phyloP scores from a whole-genome alignment of 2,888 invertebrate species.

The Dysmachus trigonus region DNA sequence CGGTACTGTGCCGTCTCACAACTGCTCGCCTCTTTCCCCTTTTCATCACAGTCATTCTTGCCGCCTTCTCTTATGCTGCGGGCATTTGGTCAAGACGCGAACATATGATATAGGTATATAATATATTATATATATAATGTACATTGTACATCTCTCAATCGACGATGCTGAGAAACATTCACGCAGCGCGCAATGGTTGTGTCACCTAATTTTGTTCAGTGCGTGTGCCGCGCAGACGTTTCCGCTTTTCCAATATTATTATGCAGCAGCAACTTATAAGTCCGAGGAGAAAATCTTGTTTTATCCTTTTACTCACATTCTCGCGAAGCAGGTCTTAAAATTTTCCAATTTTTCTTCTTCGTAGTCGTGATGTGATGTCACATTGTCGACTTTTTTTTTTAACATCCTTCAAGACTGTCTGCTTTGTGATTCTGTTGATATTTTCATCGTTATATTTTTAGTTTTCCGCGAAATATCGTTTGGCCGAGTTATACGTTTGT shows the following conservation, averaged over 20 bases:
- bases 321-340: not conserved
- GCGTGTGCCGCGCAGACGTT: not conserved
- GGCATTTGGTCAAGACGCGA: not conserved
- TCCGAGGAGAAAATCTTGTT: not conserved
- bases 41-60: not conserved
- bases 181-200: not conserved
- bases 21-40: not conserved
- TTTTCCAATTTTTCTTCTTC: not conserved
- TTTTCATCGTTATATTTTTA: slow-evolving; percentile 46
- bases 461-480: slow-evolving; percentile 45
- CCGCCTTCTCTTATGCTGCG: not conserved
- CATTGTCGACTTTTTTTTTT: slow-evolving; percentile 12
- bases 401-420: not conserved
- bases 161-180: not conserved
- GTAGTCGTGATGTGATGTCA: slow-evolving; percentile 43
- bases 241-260: slow-evolving; percentile 16
- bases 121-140: not conserved
- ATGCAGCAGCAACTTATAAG: not conserved
- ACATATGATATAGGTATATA: not conserved
- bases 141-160: not conserved
- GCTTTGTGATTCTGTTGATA: slow-evolving; percentile 17
- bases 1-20: not conserved
- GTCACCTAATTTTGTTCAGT: slow-evolving; percentile 32
- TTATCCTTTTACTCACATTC: not conserved
- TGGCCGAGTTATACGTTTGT: not conserved